Base-by-base conservation (phyloP, 2,888 invertebrate species). In the Athalia cordata region DNA sequence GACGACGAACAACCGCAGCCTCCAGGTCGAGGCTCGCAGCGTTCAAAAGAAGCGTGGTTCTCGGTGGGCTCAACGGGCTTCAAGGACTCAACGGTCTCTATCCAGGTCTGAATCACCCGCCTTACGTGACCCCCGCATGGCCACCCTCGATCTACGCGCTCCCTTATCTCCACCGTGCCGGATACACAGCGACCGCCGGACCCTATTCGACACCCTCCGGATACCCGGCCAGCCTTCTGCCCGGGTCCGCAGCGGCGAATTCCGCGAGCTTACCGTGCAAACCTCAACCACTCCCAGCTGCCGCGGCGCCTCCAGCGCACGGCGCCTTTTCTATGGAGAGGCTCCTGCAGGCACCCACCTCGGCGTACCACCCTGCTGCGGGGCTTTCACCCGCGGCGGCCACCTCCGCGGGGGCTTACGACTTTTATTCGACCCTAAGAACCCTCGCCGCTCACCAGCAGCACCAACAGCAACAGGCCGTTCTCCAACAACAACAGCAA, bases 1-100 rank as follows among this genome's bases (percentile, higher is more conserved):
- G 99, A 4, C 91, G 99, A 76, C 92, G 98, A 81, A 97, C 97
- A 0, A 98, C 98, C 0, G 96, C 97, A 0, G 97, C 97, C 0
- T 97, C 97, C 0, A 92, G 98, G 72, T 96, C 96, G 3, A 92
- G 98, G 1, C 89, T 98, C 59, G 98, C 98, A 0, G 98, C 98
- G 4, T 96, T 98, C 88, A 97, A 97, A 89, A 92, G 97, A 57
- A 95, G 96, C 64, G 93, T 94, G 45, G 91, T 94, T 11, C 90
- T 95, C 52, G 93, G 95, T 0, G 93, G 94, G 0, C 91, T 94
- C 7, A 91, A 93, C 67, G 91, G 91, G 50, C 92, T 94, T 87
- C 92, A 94, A 79, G 93, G 93, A 0, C 92, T 92, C 13, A 92
- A 92, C 13, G 93, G 92, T 64, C 93, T 92, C 0, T 93, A 92